Percentiles rank a stretch among this genome's conserved stretches.
These are phyloP conservation scores for Sciurus niger DNA, from an alignment of 2,113 vertebrate species.

Conservation along the genomic window DNA sequence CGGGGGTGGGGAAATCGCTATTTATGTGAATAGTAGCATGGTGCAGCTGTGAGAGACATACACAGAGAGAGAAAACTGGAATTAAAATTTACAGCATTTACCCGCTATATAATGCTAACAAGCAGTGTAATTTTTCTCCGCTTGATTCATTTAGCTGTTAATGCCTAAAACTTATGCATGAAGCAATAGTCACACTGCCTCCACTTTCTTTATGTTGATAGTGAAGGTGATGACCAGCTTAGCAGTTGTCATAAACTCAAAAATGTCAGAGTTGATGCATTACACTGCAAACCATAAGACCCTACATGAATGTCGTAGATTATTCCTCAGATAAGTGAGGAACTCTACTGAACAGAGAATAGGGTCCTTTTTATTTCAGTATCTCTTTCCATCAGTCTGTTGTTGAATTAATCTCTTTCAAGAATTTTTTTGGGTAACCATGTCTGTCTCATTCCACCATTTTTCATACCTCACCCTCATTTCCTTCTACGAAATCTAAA, in stretches of 20 bases:
- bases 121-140: background rate
- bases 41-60: background rate
- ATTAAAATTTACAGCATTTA: background rate
- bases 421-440: background rate
- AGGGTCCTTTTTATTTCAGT: background rate
- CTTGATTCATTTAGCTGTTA: constrained; percentile 10
- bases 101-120: background rate
- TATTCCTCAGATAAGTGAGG: background rate
- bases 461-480: too few species aligned
- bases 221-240: background rate
- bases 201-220: background rate
- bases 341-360: background rate
- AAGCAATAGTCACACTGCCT: background rate
- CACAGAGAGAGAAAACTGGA: background rate
- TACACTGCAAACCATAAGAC: background rate
- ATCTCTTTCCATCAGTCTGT: background rate
- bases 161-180: background rate
- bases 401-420: background rate
- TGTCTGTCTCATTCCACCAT: too few species aligned
- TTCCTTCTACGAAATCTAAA: too few species aligned
- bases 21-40: background rate
- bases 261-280: background rate
- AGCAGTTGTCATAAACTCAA: background rate
- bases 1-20: background rate
- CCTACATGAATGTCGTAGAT: background rate